These are phyloP conservation scores for Griposia aprilina DNA, from an alignment of 2,888 invertebrate genomes.

Conservation along the genomic window DNA sequence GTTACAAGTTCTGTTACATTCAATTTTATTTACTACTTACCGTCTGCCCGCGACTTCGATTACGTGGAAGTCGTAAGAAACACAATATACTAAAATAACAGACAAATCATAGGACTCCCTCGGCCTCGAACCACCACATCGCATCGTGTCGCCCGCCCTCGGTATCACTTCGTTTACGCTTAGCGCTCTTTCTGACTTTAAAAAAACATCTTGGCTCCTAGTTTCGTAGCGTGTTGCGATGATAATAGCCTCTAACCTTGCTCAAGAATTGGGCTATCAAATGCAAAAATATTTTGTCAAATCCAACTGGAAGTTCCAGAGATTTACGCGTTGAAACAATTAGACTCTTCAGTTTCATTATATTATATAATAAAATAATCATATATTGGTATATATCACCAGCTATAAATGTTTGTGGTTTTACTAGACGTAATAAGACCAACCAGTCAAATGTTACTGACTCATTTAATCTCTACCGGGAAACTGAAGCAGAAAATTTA, in stretches of 20 bases:
- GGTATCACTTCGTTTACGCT: neutral
- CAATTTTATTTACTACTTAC: conserved; percentile 6
- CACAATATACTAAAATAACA: neutral
- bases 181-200: neutral
- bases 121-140: too few species aligned
- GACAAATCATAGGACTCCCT: too few species aligned
- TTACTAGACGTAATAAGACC: neutral
- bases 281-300: neutral
- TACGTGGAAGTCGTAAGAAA: neutral
- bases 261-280: neutral
- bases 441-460: neutral
- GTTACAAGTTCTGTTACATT: conserved; percentile 47
- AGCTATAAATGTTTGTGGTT: conserved; percentile 4
- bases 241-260: neutral
- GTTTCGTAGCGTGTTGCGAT: neutral
- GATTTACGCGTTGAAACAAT: too few species aligned
- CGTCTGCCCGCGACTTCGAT: neutral
- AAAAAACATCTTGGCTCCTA: too few species aligned
- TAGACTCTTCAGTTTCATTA: too few species aligned
- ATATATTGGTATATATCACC: too few species aligned
- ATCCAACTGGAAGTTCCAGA: neutral
- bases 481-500: conserved; percentile 10
- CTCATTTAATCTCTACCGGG: neutral
- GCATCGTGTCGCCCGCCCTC: too few species aligned
- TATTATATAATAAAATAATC: too few species aligned